A percentile compares a stretch with the other conserved stretches of the same genome.
Conservation (phyloP, 2,888 invertebrate genomes). For the Drosophila nr. medialis region DNA sequence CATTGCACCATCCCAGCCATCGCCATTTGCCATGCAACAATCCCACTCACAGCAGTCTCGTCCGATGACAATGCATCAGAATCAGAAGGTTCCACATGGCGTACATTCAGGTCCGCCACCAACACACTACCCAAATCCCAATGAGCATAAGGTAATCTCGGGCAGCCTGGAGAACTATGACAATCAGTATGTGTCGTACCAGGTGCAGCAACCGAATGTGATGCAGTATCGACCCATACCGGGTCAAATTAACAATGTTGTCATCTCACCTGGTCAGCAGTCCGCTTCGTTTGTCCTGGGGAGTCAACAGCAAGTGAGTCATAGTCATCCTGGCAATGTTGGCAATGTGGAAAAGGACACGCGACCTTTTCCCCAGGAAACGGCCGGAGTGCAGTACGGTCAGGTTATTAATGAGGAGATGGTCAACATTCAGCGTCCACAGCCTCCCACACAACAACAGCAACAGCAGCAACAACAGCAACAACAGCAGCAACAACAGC, state of each 20-base stretch:
- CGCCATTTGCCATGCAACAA: constrained; percentile 81
- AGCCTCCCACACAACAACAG: constrained; percentile 20
- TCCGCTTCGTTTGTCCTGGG: constrained; percentile 88
- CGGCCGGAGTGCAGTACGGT: constrained; percentile 81
- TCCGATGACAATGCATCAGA: constrained; percentile 9
- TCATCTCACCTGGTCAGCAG: constrained; percentile 88
- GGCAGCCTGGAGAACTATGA: constrained; percentile 73
- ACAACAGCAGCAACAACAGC: background rate
- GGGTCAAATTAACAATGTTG: constrained; percentile 87
- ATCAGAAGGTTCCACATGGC: background rate
- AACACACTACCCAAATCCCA: constrained; percentile 6
- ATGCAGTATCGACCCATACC: constrained; percentile 84
- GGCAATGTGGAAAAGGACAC: constrained; percentile 85
- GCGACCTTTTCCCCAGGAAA: constrained; percentile 84
- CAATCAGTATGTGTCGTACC: constrained; percentile 84
- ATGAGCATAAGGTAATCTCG: constrained; percentile 61
- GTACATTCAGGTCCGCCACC: background rate
- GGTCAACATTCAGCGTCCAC: constrained; percentile 66
- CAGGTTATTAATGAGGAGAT: constrained; percentile 83
- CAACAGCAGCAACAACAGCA: constrained; percentile 2
- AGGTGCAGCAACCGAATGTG: constrained; percentile 84
- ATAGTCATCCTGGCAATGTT: constrained; percentile 83
- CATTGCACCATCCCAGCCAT: constrained; percentile 80
- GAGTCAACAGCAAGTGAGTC: constrained; percentile 87
- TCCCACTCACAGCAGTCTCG: constrained; percentile 16